These are phyloP conservation scores for Takifugu flavidus DNA, from an alignment of 2,113 vertebrate species.

Conservation along the genomic window DNA sequence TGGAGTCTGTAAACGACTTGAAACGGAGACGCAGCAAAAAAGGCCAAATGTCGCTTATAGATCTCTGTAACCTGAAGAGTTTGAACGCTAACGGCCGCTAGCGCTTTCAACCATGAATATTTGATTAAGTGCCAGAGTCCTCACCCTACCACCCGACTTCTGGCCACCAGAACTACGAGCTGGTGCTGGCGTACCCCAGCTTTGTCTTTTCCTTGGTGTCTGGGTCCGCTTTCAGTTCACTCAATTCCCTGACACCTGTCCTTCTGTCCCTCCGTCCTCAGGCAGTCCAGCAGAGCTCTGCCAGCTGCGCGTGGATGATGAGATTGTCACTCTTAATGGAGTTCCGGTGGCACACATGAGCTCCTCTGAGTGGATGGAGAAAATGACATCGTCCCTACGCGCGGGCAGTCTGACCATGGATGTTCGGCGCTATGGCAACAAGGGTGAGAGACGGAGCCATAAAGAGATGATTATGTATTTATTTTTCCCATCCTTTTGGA, in stretches of 20 bases:
- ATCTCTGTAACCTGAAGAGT: not conserved
- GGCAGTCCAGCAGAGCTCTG: slow-evolving; percentile 86
- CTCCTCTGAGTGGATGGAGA: slow-evolving; percentile 82
- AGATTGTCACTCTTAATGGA: slow-evolving; percentile 84
- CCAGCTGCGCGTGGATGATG: slow-evolving; percentile 86
- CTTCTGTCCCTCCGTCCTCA: slow-evolving; percentile 43
- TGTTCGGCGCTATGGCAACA: slow-evolving; percentile 86
- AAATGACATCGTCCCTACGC: slow-evolving; percentile 81
- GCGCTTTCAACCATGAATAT: slow-evolving; percentile 63
- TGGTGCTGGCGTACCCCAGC: slow-evolving; percentile 1
- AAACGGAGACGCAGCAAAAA: not conserved
- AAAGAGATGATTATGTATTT: not conserved
- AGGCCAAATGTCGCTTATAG: not conserved
- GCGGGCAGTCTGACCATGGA: slow-evolving; percentile 87
- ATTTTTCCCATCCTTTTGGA: not conserved
- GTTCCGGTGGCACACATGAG: slow-evolving; percentile 79
- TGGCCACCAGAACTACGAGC: slow-evolving; percentile 1
- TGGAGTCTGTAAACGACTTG: no score
- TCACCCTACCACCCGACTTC: slow-evolving; percentile 37
- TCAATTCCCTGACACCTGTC: slow-evolving; percentile 3
- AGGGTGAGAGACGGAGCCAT: slow-evolving; percentile 73
- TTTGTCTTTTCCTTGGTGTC: slow-evolving; percentile 6
- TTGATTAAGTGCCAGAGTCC: slow-evolving; percentile 53
- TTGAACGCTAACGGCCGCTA: not conserved
- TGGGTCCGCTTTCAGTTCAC: not conserved